Conservation (phyloP, 30 jellyfish, hydroid and myxozoan species). For the Aurelia sp. region DNA sequence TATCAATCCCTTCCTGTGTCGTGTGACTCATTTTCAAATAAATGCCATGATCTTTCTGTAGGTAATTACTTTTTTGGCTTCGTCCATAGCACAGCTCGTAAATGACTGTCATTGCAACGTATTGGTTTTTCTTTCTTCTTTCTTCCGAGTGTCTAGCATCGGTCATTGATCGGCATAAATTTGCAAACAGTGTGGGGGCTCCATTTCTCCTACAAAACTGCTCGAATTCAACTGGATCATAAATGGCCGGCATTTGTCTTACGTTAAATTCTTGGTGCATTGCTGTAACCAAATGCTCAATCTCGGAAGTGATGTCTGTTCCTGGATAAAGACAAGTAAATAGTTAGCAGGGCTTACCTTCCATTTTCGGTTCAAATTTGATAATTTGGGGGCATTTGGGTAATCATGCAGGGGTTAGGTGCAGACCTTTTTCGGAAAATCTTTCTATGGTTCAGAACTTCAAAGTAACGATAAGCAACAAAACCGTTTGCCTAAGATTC, state of each 20-base stretch:
- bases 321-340: background rate
- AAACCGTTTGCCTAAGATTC: too few species aligned
- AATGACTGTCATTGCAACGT: conserved; percentile 3
- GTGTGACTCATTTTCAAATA: conserved; percentile 34
- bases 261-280: conserved; percentile 1
- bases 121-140: background rate
- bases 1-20: conserved; percentile 34
- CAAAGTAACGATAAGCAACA: too few species aligned
- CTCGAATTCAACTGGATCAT: conserved; percentile 1
- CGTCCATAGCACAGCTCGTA: conserved; percentile 18
- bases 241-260: background rate
- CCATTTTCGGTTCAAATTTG: too few species aligned
- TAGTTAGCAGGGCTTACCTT: too few species aligned
- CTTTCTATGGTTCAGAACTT: too few species aligned
- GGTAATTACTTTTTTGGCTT: conserved; percentile 24
- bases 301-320: conserved; percentile 11
- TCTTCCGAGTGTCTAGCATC: conserved; percentile 3
- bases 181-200: background rate
- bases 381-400: too few species aligned
- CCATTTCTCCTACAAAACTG: conserved; percentile 17
- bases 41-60: conserved; percentile 25
- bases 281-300: conserved; percentile 13
- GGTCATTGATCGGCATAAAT: background rate
- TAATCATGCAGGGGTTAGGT: too few species aligned
- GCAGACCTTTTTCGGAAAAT: too few species aligned